A percentile compares a stretch with the other conserved stretches of the same genome.
phyloP scores from a whole-genome alignment of 2,113 vertebrate species.

The Dromiciops gliroides region DNA sequence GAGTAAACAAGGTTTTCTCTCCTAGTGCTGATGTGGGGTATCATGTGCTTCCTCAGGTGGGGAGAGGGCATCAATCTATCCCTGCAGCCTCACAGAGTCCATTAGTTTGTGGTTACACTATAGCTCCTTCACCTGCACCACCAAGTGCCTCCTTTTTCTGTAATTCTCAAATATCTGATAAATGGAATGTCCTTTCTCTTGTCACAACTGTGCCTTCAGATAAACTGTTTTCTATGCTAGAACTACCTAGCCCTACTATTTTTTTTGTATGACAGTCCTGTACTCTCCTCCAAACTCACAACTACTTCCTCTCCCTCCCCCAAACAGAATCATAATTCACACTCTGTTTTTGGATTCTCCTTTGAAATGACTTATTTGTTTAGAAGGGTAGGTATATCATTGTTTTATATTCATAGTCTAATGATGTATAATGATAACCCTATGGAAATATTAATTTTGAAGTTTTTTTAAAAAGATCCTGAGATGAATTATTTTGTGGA shows the following conservation, averaged over 20 bases:
- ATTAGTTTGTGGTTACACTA: background rate
- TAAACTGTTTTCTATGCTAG: background rate
- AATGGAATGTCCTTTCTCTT: background rate
- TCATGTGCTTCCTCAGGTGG: background rate
- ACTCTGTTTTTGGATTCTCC: background rate
- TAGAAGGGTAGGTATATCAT: conserved; percentile 5
- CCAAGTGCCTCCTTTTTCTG: background rate
- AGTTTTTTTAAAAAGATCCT: conserved; percentile 40
- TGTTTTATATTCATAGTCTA: conserved; percentile 15
- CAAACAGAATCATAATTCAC: background rate
- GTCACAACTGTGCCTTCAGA: background rate
- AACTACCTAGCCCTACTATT: background rate
- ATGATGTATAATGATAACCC: conserved; percentile 17
- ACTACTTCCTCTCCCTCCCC: background rate
- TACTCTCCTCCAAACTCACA: background rate
- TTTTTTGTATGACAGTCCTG: background rate
- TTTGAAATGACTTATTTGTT: conserved; percentile 45
- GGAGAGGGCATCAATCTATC: background rate
- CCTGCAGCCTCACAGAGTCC: background rate
- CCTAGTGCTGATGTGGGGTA: background rate
- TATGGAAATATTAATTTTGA: background rate
- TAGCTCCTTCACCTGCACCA: background rate
- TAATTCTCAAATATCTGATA: background rate
- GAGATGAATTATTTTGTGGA: conserved; percentile 23
- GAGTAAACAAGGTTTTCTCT: background rate